Base-by-base conservation (phyloP, 2,797 vertebrate species). In the Phrynocephalus vlangalii region DNA sequence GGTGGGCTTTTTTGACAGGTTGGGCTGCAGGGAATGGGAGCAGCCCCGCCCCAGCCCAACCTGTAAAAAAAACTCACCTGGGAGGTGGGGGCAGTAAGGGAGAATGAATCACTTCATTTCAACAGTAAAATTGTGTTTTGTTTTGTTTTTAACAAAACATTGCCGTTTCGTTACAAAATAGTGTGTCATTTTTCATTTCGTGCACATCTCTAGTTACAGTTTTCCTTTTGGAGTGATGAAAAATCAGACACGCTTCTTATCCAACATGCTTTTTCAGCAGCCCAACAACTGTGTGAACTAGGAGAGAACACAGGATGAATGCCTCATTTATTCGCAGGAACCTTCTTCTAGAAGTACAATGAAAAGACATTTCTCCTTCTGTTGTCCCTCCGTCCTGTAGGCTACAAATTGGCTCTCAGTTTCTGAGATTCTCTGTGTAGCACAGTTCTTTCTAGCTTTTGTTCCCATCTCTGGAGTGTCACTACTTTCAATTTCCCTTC, bases 381-480 rank as follows among this genome's bases (percentile, higher is more conserved):
- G 48, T 56, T 60, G 79, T 78, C 52, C 82, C 68, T 84, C 10
- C 89, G 83, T 90, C 92, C 88, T 85, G 44, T 67, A 91, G 84
- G 30, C 90, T 82, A 70, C 86, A 87, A 91, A 93, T 91, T 92
- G 90, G 87, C 84, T 90, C 87, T 79, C 90, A 87, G 56, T 20
- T 93, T 86, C 73, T 71, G 79, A 52, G 28, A 75, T 87, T 60
- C 67, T 91, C 88, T 85, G 75, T 90, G 82, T 78, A 33, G 82
- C 72, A 70, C 13, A 13, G 13, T 80, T 86, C 83, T 90, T 72
- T 10, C 88, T 94, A 92, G 88, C 93, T 88, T 76, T 88, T 85
- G 22, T 85, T 92, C 93, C 92, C 6, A 90, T 89, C 91, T 86
- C 92, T 86, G 87, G 87, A 84, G 89, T 84, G 71, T 80, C 87